Evolutionary conservation across 2,113 vertebrate species (phyloP).

Genomic region (Dicrurus megarhynchus): DNA sequence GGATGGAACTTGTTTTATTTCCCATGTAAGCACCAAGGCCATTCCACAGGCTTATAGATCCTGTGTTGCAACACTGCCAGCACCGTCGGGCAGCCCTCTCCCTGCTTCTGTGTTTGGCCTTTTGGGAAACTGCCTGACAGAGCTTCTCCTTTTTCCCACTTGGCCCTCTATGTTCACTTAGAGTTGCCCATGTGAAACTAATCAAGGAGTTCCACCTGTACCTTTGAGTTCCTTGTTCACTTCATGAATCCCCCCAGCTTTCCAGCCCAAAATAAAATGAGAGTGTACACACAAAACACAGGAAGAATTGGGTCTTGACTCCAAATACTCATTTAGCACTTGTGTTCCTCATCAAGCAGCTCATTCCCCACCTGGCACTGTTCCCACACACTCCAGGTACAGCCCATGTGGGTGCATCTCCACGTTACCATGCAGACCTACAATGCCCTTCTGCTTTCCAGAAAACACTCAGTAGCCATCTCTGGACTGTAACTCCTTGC

Average conservation of each 20-base stretch:
- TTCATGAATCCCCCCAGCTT: background rate
- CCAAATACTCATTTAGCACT: background rate
- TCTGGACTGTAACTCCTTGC: background rate
- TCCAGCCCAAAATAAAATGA: background rate
- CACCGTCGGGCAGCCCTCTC: background rate
- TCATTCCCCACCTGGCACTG: background rate
- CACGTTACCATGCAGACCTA: background rate
- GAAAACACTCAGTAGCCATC: background rate
- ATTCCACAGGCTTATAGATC: background rate
- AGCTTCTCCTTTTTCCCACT: background rate
- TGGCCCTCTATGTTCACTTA: background rate
- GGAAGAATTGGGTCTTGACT: background rate
- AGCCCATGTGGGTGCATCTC: rapidly evolving
- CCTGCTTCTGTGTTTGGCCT: background rate
- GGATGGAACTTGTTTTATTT: background rate
- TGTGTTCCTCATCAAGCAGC: background rate
- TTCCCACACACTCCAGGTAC: rapidly evolving
- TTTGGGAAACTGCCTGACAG: background rate
- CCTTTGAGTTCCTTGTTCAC: background rate
- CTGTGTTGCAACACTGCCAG: background rate
- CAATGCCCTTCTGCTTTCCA: background rate
- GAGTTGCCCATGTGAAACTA: background rate
- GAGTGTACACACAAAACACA: background rate
- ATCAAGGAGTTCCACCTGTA: background rate
- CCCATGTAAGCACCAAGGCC: background rate